A percentile compares a stretch with the other conserved stretches of the same genome.
Evolutionary conservation across 2,113 vertebrate species (phyloP).

Genomic region (Lophochroa leadbeateri): DNA sequence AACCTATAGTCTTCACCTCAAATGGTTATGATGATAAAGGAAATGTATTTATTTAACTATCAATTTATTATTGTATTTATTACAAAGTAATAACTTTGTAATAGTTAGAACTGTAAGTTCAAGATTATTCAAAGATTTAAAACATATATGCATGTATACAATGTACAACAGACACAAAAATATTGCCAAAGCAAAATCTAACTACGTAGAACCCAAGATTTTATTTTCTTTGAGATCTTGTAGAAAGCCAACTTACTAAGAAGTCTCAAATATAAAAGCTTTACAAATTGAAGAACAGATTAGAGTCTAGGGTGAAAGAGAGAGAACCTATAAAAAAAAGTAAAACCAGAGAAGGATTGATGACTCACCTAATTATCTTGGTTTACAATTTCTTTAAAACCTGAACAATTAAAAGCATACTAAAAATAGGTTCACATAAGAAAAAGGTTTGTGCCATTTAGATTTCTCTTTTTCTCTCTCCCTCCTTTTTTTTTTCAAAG

Average conservation of each 20-base stretch:
- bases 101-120: background rate
- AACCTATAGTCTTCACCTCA: slow-evolving; percentile 2
- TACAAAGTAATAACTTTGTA: background rate
- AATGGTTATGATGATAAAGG: background rate
- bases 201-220: background rate
- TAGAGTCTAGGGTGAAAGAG: background rate
- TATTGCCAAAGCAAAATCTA: background rate
- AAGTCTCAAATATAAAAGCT: background rate
- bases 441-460: accelerated
- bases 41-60: background rate
- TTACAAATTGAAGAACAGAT: background rate
- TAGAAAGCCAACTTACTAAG: background rate
- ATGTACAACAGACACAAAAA: background rate
- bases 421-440: background rate
- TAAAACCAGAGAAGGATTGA: background rate
- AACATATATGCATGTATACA: background rate
- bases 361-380: background rate
- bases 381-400: background rate
- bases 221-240: background rate
- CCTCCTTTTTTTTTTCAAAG: background rate
- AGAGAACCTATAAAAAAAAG: background rate
- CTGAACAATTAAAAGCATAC: background rate
- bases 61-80: background rate
- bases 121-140: background rate
- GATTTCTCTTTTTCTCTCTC: background rate